These are phyloP conservation scores for Sclerurus mexicanus DNA, from an alignment of 2,113 vertebrate genomes.

Conservation along the genomic window DNA sequence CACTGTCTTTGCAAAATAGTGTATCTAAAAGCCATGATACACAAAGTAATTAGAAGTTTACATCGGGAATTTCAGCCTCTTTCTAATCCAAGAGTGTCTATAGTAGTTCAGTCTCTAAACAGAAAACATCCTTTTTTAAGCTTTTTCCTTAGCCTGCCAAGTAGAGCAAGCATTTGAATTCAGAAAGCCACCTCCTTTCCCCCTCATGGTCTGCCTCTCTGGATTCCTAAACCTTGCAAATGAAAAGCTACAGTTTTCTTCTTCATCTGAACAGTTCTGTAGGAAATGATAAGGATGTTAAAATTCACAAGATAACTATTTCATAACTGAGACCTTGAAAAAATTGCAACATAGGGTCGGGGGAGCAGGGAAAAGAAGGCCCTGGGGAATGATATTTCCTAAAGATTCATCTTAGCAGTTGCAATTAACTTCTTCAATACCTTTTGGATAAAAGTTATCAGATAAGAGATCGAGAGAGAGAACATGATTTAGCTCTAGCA, in stretches of 20 bases:
- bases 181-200: neutral
- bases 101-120: neutral
- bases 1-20: neutral
- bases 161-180: neutral
- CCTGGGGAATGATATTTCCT: neutral
- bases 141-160: neutral
- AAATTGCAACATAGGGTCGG: neutral
- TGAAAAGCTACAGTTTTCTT: neutral
- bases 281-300: neutral
- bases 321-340: neutral
- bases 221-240: neutral
- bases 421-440: neutral
- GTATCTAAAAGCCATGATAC: neutral
- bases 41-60: neutral
- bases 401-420: neutral
- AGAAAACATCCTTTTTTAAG: neutral
- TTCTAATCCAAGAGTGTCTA: neutral
- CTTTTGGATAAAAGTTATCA: conserved; percentile 15
- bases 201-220: neutral
- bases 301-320: conserved; percentile 4
- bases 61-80: neutral
- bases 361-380: neutral
- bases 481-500: neutral
- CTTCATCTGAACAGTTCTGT: neutral
- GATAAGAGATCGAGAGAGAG: neutral